Evolutionary conservation across 2,113 vertebrate species (phyloP), one percentile per base, ranked within the genome.

Genomic region (Petrocephalus zakoni): DNA sequence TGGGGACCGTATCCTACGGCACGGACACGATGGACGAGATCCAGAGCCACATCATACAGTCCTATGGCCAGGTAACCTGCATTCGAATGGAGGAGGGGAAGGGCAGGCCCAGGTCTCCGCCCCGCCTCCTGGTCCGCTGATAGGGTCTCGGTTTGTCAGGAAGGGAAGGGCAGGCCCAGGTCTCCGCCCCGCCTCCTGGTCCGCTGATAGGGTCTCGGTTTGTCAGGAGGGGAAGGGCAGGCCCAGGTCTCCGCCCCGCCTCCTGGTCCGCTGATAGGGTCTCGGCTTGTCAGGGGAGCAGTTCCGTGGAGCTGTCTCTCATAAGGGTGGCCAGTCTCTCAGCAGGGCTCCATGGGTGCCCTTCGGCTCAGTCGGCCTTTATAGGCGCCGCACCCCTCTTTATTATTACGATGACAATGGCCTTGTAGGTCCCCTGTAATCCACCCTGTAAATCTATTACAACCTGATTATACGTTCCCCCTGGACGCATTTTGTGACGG

Each of bases 11-110:
- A 1, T 99, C 98, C 53, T 99, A 99, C 0, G 98, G 98, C 88
- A 96, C 94, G 1, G 98, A 99, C 94, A 99, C 97, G 9, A 99
- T 99, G 98, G 98, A 99, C 78, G 98, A 99, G 95, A 99, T 99
- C 87, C 98, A 99, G 93, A 97, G 90, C 93, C 98, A 98, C 90
- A 94, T 99, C 49, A 64, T 95, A 58, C 94, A 93, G 89, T 96
- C 97, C 0, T 97, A 97, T 2, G 92, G 96, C 83, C 97, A 97
- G 97, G 98, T 98, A 93, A 93, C 87, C 13, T 81, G 19, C 81
- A n/a, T 49, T n/a, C 0, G 34, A 81, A 17, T 34, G 22, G 49
- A 34, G 64, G 2, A 2, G 29, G 56, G n/a, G 53, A 37, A 68
- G 52, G 52, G 3, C 13, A 13, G 3, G 52, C 52, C 52, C 52